Base-by-base conservation (phyloP, 2,797 vertebrate genomes). In the Lemur catta region DNA sequence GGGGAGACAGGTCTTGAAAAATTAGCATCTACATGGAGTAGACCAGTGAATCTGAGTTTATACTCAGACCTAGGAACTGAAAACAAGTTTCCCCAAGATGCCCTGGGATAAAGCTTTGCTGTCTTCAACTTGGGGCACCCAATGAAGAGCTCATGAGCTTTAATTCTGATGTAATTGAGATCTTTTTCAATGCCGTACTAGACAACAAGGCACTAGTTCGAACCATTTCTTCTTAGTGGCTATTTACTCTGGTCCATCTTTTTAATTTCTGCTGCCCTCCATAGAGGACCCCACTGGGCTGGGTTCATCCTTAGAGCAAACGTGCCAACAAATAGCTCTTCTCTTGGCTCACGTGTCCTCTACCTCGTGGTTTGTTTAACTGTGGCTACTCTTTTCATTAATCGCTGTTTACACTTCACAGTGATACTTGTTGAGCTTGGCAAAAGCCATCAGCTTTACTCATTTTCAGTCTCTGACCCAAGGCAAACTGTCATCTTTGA, bases 371-470 rank as follows among this genome's bases (percentile, higher is more conserved):
- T 84, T 91, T 94, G 67, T 84, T 96, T 95, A 86, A 79, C 79
- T 48, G 82, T 93, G 89, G 65, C 65, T 84, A 81, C 65, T 86
- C 26, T 82, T 90, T 95, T 95, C 91, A 96, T 91, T 80, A 93
- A 91, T 61, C 57, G 85, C 65, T 91, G 61, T 95, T 96, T 90
- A 84, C 24, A 89, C 69, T 91, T 85, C 88, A 57, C 33, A 72
- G 82, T 55, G 74, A 93, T 85, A 79, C 92, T 97, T 91, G 90
- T 92, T 91, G 75, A 88, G 24, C 35, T 97, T 87, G 84, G 91
- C 91, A 94, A 93, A 95, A 78, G 38, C n/a, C 82, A 52, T 33
- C 8, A 59, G 41, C 50, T 92, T 65, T 72, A 61, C 12, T 89
- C 71, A 55, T 67, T 82, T 92, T 79, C 26, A 48, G 57, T 79